A percentile compares a stretch with the other conserved stretches of the same genome.
phyloP scores from a whole-genome alignment of 2,797 vertebrate genomes.

The Nannoperca australis region DNA sequence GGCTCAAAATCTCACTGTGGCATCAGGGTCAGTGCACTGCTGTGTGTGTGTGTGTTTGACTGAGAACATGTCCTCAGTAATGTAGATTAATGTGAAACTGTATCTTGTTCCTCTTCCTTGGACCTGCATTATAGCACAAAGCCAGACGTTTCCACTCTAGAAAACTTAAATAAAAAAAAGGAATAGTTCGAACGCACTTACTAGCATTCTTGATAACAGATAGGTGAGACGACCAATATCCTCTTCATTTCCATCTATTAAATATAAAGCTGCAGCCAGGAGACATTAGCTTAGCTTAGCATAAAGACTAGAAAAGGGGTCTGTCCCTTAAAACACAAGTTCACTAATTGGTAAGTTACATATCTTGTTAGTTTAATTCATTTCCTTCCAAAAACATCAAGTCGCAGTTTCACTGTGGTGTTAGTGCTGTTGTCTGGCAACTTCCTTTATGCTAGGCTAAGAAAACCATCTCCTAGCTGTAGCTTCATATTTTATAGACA shows the following conservation, averaged over 20 bases:
- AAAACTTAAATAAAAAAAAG: not conserved
- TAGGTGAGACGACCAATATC: not conserved
- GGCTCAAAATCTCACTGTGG: conserved; percentile 60
- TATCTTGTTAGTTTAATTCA: too few relatives aligned
- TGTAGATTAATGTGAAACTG: conserved; percentile 4
- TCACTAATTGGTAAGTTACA: not conserved
- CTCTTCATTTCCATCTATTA: not conserved
- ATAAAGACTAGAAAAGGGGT: not conserved
- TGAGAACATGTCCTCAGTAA: conserved; percentile 11
- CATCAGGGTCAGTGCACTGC: conserved; percentile 53
- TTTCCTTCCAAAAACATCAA: too few relatives aligned
- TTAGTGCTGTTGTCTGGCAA: not conserved
- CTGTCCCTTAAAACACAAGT: not conserved
- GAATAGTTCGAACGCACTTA: not conserved
- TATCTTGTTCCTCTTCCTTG: conserved; percentile 1
- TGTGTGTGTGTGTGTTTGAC: conserved; percentile 7
- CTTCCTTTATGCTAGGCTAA: not conserved
- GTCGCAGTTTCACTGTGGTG: too few relatives aligned
- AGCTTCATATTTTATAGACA: not conserved
- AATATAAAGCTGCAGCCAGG: not conserved
- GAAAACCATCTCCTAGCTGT: not conserved
- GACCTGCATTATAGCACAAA: not conserved
- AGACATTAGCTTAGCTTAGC: not conserved
- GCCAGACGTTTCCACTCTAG: conserved; percentile 1
- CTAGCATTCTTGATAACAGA: not conserved